Conservation (phyloP, 2,888 invertebrate genomes). For the Meta bourneti region DNA sequence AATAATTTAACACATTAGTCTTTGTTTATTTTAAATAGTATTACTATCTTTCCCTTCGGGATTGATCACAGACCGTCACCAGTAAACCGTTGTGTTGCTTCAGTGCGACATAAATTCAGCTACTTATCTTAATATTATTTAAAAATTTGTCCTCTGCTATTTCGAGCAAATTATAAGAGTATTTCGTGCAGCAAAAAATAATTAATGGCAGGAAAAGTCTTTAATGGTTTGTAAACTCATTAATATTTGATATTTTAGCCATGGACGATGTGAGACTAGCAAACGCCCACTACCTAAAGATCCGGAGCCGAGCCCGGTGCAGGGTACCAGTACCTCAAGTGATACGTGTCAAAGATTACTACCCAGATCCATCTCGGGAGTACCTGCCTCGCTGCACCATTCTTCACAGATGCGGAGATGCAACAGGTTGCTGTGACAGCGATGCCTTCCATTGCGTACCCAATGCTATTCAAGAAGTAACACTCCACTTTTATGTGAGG, state of each 20-base stretch:
- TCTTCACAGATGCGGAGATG: slow-evolving; percentile 91
- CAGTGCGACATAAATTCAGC: too few relatives aligned
- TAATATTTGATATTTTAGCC: slow-evolving; percentile 12
- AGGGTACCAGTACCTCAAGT: slow-evolving; percentile 86
- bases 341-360: slow-evolving; percentile 86
- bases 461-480: slow-evolving; percentile 69
- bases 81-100: too few relatives aligned
- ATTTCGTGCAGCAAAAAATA: too few relatives aligned
- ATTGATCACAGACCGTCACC: too few relatives aligned
- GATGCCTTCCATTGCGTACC: slow-evolving; percentile 72
- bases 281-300: slow-evolving; percentile 67
- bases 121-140: too few relatives aligned
- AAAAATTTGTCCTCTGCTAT: too few relatives aligned
- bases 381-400: slow-evolving; percentile 93
- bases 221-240: background rate
- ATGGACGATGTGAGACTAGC: slow-evolving; percentile 62
- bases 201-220: background rate
- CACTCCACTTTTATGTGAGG: slow-evolving; percentile 73
- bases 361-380: slow-evolving; percentile 86
- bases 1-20: too few relatives aligned
- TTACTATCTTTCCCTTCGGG: too few relatives aligned
- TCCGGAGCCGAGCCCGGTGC: slow-evolving; percentile 81
- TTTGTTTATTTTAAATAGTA: too few relatives aligned
- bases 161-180: too few relatives aligned
- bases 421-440: slow-evolving; percentile 90